Evolutionary conservation across 1,140 invertebrate genomes (phyloP), one percentile per base, ranked within the genome.

Genomic region (Leptinotarsa lineolata): DNA sequence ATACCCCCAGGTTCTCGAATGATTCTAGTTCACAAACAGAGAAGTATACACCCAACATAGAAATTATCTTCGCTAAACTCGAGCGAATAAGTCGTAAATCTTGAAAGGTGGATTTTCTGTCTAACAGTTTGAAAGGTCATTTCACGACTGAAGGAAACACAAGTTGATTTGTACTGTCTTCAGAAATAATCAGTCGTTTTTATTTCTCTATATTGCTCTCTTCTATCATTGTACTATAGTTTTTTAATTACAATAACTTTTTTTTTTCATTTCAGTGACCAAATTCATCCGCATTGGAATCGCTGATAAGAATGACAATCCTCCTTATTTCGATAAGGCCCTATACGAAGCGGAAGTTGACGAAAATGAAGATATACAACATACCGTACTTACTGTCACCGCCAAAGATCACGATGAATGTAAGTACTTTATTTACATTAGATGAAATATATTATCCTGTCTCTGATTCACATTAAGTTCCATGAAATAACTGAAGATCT

Each of bases 401-500:
- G 97, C 97, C 88, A 97, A 97, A 89, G 96, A 98, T 91, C 93
- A 95, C 88, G 97, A 98, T 88, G 96, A 98, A 90, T 97, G 96
- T 97, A 88, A 96, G 94, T 94, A 86, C 58, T 67, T 66, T 66
- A 46, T 24, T 70, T 15, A 18, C 2, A n/a, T 63, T 54, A 54
- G 48, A 54, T 54, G 48, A 54, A 54, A 54, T 54, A n/a, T 54
- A 39, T 11, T 8, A 39, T 11, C 8, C 30, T 39, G 30, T 30
- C 24, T 30, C 24, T 30, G 24, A 30, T 30, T 30, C 24, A 8
- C 24, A 30, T 30, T 8, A 2, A 39, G 30, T 39, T 39, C 11
- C 1, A 39, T 39, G 30, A 39, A 39, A 39, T 39, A 13, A 59
- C 20, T 59, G 15, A 59, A 59, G 58, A 59, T n/a, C 58, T 59